Percentiles rank a stretch among this genome's conserved stretches.
Conservation (phyloP, 2,888 invertebrate genomes). For the Drosophila antonietae region DNA sequence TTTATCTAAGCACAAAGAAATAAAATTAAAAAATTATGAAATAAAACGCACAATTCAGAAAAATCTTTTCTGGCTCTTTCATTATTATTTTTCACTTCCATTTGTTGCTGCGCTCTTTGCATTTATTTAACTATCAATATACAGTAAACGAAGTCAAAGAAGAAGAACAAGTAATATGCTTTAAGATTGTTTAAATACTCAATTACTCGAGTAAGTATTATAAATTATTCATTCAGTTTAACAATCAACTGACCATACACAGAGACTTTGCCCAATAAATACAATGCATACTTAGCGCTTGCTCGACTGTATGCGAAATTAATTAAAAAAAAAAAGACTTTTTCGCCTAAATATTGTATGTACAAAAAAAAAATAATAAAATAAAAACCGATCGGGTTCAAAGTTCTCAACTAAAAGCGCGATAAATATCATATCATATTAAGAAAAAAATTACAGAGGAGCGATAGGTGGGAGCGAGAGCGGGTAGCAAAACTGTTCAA, state of each 20-base stretch:
- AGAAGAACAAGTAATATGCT: conserved; percentile 36
- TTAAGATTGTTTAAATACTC: conserved; percentile 53
- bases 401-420: conserved; percentile 27
- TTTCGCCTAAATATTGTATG: conserved; percentile 22
- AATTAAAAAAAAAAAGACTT: background rate
- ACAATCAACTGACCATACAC: conserved; percentile 47
- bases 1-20: conserved; percentile 19
- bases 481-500: background rate
- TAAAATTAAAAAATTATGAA: conserved; percentile 24
- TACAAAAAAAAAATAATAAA: conserved; percentile 39
- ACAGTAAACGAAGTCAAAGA: conserved; percentile 58
- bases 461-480: background rate
- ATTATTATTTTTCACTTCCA: conserved; percentile 1
- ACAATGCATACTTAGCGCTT: conserved; percentile 19
- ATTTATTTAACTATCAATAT: conserved; percentile 64
- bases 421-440: conserved; percentile 20
- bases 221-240: conserved; percentile 54
- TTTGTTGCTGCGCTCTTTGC: conserved; percentile 30
- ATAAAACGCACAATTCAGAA: conserved; percentile 42
- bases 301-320: conserved; percentile 6
- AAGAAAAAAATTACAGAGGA: background rate
- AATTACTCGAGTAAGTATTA: conserved; percentile 26
- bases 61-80: conserved; percentile 8
- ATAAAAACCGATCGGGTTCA: conserved; percentile 25
- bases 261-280: conserved; percentile 32